A percentile compares a stretch with the other conserved stretches of the same genome.
Conservation (phyloP, 2,888 invertebrate genomes). For the Xestoiulus laeticollis region DNA sequence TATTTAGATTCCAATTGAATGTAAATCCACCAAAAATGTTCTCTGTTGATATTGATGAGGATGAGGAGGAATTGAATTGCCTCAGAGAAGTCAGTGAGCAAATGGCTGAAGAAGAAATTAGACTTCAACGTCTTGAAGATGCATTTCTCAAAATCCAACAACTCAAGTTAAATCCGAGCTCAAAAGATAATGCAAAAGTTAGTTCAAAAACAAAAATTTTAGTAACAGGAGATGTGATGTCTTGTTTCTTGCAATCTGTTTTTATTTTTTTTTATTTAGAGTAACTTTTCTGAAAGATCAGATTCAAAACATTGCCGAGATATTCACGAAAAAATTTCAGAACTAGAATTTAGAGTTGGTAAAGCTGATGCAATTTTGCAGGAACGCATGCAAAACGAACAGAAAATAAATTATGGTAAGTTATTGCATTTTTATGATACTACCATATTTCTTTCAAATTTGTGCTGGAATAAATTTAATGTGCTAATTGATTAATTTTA, state of each 20-base stretch:
- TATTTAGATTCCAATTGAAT: background rate
- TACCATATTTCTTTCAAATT: no score
- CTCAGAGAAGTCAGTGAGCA: background rate
- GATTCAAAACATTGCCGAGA: background rate
- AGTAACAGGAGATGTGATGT: no score
- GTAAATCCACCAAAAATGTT: background rate
- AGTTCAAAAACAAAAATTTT: background rate
- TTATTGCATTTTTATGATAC: background rate
- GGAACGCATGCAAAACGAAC: background rate
- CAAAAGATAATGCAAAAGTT: background rate
- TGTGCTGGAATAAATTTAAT: background rate
- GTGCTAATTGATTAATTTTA: background rate
- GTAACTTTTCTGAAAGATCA: no score
- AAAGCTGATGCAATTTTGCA: background rate
- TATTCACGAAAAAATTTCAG: background rate
- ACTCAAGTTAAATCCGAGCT: background rate
- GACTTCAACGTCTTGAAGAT: constrained; percentile 15
- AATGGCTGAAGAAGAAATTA: background rate
- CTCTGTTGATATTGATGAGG: background rate
- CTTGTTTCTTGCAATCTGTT: no score
- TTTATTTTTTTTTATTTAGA: background rate
- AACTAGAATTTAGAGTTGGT: background rate
- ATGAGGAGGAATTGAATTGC: background rate
- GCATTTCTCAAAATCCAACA: background rate
- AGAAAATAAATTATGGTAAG: background rate